Evolutionary conservation across 1,140 invertebrate species (phyloP), one percentile per base, ranked within the genome.

Genomic region (Pemphigus obesinymphae): DNA sequence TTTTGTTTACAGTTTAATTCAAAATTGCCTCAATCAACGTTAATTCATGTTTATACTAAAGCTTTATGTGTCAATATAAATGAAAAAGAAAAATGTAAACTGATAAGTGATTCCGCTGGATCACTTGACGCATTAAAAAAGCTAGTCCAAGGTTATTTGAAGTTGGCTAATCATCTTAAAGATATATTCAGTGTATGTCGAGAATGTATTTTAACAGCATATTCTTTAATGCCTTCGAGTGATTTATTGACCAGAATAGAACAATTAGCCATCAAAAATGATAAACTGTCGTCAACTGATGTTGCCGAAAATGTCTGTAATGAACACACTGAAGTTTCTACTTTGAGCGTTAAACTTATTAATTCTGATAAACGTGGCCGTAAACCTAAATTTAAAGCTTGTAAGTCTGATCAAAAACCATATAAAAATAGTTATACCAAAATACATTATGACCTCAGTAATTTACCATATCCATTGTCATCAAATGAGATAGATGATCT

Each of bases 31-130:
- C 90, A 90, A 84, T 88, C 91, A 20, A 89, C 93, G 80, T 89
- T 91, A 11, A 92, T 93, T 72, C 92, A 93, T 85, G 85, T 94
- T 26, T 93, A 93, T 85, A 91, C 94, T 31, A 88, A 91, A 81
- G 92, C 92, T 0, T 88, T 94, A 75, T 93, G 92, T 6, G 90
- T 90, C 8, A 92, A 93, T 84, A 92, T 93, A 90, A 94, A 94
- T 84, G 91, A 92, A 85, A 85, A 94, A 84, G 92, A 94, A 85
- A 89, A 88, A 82, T 90, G 91, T 50, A 93, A 93, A 86, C 85
- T 87, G 1, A 89, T 89, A 29, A 86, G 86, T 6, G 88, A 91
- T 81, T 87, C 88, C 55, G 88, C 89, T 29, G 89, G 89, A 84
- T 87, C 89, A 26, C 85, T 87, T 29, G 88, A 89, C 83, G 89